Conservation (phyloP, 2,888 invertebrate species). For the Stenodera caucasica region DNA sequence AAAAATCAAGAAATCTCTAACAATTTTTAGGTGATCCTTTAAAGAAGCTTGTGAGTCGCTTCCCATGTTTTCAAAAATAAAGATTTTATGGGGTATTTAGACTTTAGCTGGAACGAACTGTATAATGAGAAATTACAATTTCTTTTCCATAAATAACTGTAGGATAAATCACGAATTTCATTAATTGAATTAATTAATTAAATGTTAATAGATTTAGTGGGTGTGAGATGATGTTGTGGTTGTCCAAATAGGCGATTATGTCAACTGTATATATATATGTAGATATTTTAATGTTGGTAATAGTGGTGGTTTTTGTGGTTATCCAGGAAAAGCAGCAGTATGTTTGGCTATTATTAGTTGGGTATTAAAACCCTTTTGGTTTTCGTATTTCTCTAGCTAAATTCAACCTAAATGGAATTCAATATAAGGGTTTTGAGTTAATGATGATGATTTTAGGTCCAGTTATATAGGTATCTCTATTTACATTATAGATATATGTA, state of each 20-base stretch:
- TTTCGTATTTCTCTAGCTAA: constrained; percentile 25
- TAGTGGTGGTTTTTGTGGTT: constrained; percentile 39
- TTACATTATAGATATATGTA: neutral
- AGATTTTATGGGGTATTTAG: no score
- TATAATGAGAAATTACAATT: no score
- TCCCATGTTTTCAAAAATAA: no score
- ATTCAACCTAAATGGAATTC: constrained; percentile 1
- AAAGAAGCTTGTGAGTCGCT: no score
- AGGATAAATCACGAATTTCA: constrained; percentile 5
- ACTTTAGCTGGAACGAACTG: no score
- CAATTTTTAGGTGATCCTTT: no score
- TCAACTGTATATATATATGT: constrained; percentile 31
- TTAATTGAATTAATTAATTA: constrained; percentile 16
- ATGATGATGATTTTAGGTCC: neutral
- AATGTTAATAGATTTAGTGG: constrained; percentile 19
- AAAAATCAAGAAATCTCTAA: no score
- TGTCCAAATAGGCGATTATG: constrained; percentile 33
- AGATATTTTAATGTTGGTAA: constrained; percentile 3
- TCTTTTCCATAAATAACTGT: no score
- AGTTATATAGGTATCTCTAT: neutral
- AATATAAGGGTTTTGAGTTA: neutral
- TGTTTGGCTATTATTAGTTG: constrained; percentile 37
- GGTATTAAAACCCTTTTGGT: constrained; percentile 34
- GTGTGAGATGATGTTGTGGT: constrained; percentile 40
- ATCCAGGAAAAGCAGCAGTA: constrained; percentile 35